Percentiles rank a stretch among this genome's conserved stretches.
Conservation (phyloP, 2,888 invertebrate species). For the Empis livida region DNA sequence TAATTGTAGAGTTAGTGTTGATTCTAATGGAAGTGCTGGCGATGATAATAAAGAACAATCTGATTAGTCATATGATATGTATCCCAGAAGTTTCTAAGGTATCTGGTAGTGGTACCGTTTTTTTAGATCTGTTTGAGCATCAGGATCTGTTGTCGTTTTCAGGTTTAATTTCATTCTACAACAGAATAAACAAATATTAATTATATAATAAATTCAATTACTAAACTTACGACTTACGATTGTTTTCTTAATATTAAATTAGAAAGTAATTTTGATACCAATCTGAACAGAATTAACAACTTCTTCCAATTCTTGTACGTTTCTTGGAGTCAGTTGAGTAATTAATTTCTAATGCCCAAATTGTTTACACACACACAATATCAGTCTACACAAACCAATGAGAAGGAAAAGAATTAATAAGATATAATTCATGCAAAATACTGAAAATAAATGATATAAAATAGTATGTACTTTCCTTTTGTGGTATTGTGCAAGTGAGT, state of each 20-base stretch:
- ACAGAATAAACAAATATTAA: too few species aligned
- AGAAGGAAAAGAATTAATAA: constrained; percentile 27
- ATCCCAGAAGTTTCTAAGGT: constrained; percentile 42
- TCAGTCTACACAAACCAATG: constrained; percentile 47
- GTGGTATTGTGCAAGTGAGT: too few species aligned
- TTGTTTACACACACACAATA: constrained; percentile 50
- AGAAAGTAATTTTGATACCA: constrained; percentile 40
- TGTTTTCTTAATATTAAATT: constrained; percentile 41
- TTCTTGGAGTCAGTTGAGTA: constrained; percentile 42
- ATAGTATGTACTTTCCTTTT: too few species aligned
- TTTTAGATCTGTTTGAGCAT: constrained; percentile 27
- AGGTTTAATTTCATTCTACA: constrained; percentile 55
- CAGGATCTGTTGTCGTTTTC: constrained; percentile 38
- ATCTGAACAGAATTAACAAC: constrained; percentile 38
- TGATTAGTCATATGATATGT: constrained; percentile 63
- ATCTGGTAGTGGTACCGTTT: constrained; percentile 26
- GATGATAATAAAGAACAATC: constrained; percentile 39
- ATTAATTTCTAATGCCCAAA: constrained; percentile 43
- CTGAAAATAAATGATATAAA: constrained; percentile 13
- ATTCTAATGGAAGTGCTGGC: constrained; percentile 24
- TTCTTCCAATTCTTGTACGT: constrained; percentile 38
- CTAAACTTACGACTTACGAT: constrained; percentile 32
- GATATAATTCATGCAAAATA: constrained; percentile 13
- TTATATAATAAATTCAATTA: not conserved
- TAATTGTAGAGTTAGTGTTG: constrained; percentile 23